A percentile compares a stretch with the other conserved stretches of the same genome.
These are phyloP conservation scores for Globodera rostochiensis DNA, from an alignment of 1,140 invertebrate genomes.

Conservation along the genomic window DNA sequence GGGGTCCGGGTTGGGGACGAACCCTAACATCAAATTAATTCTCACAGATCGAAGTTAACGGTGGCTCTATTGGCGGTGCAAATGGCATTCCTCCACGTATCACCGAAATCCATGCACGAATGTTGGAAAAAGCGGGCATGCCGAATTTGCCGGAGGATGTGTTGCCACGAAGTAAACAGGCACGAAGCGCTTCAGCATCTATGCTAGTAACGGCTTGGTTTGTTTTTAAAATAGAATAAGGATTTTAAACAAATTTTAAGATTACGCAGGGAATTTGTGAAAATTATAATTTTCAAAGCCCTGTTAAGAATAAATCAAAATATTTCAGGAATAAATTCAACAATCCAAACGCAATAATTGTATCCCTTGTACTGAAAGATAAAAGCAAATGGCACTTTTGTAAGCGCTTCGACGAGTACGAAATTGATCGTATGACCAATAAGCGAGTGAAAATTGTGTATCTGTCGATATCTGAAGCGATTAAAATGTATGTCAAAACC, in stretches of 20 bases:
- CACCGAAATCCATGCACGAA: slow-evolving; percentile 68
- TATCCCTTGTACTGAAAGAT: slow-evolving; percentile 82
- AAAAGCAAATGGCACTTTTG: slow-evolving; percentile 72
- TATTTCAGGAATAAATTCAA: slow-evolving; percentile 44
- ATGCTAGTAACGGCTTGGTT: slow-evolving; percentile 56
- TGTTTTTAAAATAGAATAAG: not conserved
- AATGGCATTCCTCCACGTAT: slow-evolving; percentile 76
- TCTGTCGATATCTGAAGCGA: slow-evolving; percentile 72
- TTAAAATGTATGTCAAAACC: not conserved
- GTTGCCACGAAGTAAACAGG: slow-evolving; percentile 51
- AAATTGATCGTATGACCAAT: slow-evolving; percentile 71
- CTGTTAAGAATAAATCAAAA: no score
- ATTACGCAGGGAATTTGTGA: not conserved
- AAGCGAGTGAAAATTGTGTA: slow-evolving; percentile 75
- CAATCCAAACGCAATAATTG: slow-evolving; percentile 73
- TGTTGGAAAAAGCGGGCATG: slow-evolving; percentile 37
- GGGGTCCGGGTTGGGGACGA: no score
- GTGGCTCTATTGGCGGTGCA: slow-evolving; percentile 90
- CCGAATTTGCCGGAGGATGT: slow-evolving; percentile 19
- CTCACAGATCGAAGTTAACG: slow-evolving; percentile 87
- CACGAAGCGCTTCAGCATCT: slow-evolving; percentile 47
- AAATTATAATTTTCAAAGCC: no score
- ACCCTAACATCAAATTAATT: no score
- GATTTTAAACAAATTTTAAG: not conserved
- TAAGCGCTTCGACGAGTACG: slow-evolving; percentile 84